phyloP scores from a whole-genome alignment of 1,140 invertebrate species.

The Delia radicum region DNA sequence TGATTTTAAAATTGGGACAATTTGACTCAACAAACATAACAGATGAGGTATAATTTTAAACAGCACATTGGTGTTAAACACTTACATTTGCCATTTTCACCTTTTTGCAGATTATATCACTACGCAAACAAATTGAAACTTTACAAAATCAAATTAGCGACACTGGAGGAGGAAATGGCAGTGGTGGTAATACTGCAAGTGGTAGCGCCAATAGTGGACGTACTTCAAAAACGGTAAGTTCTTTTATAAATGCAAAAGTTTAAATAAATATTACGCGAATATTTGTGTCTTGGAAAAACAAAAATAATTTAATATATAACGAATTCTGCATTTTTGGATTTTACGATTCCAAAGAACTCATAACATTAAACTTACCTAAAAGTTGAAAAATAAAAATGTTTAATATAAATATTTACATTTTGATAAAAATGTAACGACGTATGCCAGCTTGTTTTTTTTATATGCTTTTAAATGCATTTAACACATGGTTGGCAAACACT shows the following conservation, averaged over 20 bases:
- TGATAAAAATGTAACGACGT: neutral
- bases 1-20: too few species aligned
- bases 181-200: constrained; percentile 4
- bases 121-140: constrained; percentile 43
- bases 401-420: neutral
- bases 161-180: constrained; percentile 26
- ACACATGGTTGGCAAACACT: too few species aligned
- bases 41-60: too few species aligned
- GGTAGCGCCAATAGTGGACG: constrained; percentile 2
- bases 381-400: neutral
- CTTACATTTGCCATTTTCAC: too few species aligned
- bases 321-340: too few species aligned
- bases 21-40: too few species aligned
- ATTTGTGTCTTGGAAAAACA: too few species aligned
- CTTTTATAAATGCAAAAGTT: neutral
- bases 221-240: constrained; percentile 41
- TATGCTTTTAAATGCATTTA: neutral
- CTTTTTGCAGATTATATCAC: constrained; percentile 41
- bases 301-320: too few species aligned
- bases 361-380: too few species aligned
- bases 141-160: constrained; percentile 38
- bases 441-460: neutral
- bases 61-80: too few species aligned
- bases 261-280: too few species aligned
- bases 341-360: too few species aligned